phyloP scores from a whole-genome alignment of 2,888 invertebrate genomes.

The Lasioglossum marginatum region DNA sequence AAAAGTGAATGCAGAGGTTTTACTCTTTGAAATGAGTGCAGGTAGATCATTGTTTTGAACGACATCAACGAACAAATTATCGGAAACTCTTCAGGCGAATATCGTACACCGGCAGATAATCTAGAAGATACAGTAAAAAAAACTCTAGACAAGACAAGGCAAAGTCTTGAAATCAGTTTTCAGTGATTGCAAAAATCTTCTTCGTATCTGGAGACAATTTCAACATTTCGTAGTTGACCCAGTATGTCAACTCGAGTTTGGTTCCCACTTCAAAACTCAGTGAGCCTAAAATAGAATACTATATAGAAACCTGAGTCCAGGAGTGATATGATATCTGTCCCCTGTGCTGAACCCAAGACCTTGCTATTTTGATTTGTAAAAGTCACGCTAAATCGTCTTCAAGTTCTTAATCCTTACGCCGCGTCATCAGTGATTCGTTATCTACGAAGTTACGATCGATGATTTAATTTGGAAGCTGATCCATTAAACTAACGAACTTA shows the following conservation, averaged over 20 bases:
- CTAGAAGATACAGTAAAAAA: not conserved
- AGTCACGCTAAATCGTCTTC: constrained; percentile 6
- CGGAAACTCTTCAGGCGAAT: no score
- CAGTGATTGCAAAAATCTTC: not conserved
- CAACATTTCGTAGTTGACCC: not conserved
- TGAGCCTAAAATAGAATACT: not conserved
- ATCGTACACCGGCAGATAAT: not conserved
- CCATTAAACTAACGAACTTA: not conserved
- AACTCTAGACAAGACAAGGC: not conserved
- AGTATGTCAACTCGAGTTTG: not conserved
- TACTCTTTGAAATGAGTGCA: not conserved
- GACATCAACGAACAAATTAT: no score
- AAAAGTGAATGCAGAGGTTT: not conserved
- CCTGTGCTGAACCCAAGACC: not conserved
- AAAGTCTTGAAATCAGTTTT: not conserved
- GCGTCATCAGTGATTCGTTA: not conserved
- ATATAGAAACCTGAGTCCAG: not conserved
- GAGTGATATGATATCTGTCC: not conserved
- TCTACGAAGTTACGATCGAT: not conserved
- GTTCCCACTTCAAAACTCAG: not conserved
- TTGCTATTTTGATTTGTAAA: not conserved
- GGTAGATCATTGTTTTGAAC: not conserved
- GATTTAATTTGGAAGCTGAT: not conserved
- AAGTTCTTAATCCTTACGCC: not conserved
- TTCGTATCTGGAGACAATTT: not conserved